Evolutionary conservation across 1,140 invertebrate species (phyloP).

Genomic region (Laupala kohalensis): DNA sequence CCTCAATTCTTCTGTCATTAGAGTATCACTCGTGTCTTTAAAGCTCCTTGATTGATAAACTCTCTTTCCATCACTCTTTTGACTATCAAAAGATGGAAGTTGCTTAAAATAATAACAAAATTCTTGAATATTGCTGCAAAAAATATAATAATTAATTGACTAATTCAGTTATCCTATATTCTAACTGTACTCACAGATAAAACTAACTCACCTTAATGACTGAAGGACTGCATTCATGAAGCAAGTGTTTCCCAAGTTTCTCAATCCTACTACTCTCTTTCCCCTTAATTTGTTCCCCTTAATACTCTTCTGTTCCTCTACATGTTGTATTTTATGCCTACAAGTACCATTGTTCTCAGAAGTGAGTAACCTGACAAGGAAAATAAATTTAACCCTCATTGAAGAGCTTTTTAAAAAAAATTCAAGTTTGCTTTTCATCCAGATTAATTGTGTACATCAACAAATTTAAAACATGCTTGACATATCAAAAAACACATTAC

Average conservation of each 20-base stretch:
- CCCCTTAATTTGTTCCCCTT: constrained; percentile 34
- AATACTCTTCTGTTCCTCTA: constrained; percentile 26
- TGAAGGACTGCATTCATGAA: constrained; percentile 83
- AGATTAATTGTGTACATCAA: too few species aligned
- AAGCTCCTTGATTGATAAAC: constrained; percentile 47
- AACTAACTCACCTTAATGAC: constrained; percentile 46
- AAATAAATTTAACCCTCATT: too few species aligned
- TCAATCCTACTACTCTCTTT: constrained; percentile 58
- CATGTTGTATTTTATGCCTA: constrained; percentile 17
- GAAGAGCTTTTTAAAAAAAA: too few species aligned
- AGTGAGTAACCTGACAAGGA: constrained; percentile 15
- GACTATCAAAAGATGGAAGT: constrained; percentile 55
- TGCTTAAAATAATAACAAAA: constrained; percentile 73
- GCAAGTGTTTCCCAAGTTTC: constrained; percentile 77
- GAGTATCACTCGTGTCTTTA: constrained; percentile 47
- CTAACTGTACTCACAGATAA: too few species aligned
- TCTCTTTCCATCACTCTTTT: constrained; percentile 30
- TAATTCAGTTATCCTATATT: not conserved
- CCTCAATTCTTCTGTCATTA: constrained; percentile 64
- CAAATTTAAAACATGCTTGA: too few species aligned
- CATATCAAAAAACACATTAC: not conserved
- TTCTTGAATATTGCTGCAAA: constrained; percentile 63
- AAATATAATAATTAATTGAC: constrained; percentile 10
- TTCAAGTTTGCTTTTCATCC: too few species aligned
- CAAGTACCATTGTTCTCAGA: constrained; percentile 20